A percentile compares a stretch with the other conserved stretches of the same genome.
phyloP scores from a whole-genome alignment of 2,113 vertebrate genomes.

The Lepus europaeus region DNA sequence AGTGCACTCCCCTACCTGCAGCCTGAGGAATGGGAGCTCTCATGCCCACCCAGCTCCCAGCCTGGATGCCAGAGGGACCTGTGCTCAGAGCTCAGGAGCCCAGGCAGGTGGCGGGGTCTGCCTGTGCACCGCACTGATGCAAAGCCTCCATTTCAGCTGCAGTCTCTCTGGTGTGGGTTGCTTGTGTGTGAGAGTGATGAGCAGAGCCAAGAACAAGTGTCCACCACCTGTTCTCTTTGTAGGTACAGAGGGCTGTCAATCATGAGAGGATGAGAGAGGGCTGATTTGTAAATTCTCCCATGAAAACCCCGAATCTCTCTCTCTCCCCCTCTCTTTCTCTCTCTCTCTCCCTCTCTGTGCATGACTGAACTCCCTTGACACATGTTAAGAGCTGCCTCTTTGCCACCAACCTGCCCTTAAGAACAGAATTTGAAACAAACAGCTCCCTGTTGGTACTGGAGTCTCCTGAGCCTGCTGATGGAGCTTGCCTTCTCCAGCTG shows the following conservation, averaged over 20 bases:
- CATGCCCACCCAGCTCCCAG: background rate
- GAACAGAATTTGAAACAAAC: background rate
- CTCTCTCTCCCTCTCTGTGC: background rate
- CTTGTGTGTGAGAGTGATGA: background rate
- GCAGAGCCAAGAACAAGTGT: background rate
- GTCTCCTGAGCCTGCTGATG: background rate
- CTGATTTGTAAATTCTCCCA: background rate
- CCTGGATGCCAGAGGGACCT: background rate
- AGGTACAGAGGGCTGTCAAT: background rate
- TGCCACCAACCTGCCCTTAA: background rate
- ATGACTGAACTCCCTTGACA: background rate
- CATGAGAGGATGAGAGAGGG: background rate
- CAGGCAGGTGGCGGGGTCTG: slow-evolving; percentile 16
- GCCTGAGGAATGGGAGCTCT: background rate
- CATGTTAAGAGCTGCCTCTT: background rate
- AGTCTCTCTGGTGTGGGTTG: background rate
- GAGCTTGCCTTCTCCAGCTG: background rate
- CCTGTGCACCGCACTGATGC: slow-evolving; percentile 91
- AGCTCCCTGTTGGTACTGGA: background rate
- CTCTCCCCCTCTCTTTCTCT: background rate
- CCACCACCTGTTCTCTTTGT: background rate
- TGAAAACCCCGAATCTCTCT: background rate
- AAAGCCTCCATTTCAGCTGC: background rate
- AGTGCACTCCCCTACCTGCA: background rate
- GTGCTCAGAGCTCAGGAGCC: background rate